Conservation (phyloP, 2,888 invertebrate genomes). For the Adela reaumurella region DNA sequence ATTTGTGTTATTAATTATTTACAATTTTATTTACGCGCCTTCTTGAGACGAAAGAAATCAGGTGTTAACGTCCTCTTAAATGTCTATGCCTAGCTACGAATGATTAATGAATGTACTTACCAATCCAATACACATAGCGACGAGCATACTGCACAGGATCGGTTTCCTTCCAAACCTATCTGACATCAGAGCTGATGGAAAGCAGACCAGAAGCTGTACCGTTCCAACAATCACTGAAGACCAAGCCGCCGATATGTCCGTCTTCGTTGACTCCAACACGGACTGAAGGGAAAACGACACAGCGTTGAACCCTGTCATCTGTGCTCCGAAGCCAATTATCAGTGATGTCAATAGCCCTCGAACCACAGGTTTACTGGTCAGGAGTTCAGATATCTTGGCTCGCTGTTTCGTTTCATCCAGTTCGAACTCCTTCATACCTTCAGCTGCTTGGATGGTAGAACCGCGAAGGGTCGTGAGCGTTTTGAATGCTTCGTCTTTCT, state of each 20-base stretch:
- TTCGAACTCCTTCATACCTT: conserved; percentile 11
- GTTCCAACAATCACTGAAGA: conserved; percentile 28
- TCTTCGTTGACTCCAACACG: conserved; percentile 27
- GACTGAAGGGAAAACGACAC: conserved; percentile 31
- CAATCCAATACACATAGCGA: conserved; percentile 22
- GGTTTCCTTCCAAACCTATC: conserved; percentile 22
- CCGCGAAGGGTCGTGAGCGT: conserved; percentile 9
- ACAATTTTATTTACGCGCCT: too few species aligned
- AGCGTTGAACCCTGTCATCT: conserved; percentile 26
- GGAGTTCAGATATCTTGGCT: conserved; percentile 11
- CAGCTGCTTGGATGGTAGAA: conserved; percentile 7
- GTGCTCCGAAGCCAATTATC: conserved; percentile 16
- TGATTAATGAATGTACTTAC: conserved; percentile 13
- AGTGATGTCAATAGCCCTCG: conserved; percentile 17
- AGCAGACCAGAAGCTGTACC: conserved; percentile 25
- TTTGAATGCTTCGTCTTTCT: conserved; percentile 10
- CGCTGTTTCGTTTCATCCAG: conserved; percentile 9
- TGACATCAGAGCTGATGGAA: conserved; percentile 21
- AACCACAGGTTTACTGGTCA: conserved; percentile 18
- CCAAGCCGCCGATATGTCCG: conserved; percentile 23
- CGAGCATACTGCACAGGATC: conserved; percentile 17
- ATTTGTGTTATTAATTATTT: too few species aligned
- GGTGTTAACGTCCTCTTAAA: background rate
- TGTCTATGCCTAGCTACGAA: background rate
- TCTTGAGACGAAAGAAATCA: too few species aligned